Conservation (phyloP, 2,888 invertebrate species). For the Parnassius apollo region DNA sequence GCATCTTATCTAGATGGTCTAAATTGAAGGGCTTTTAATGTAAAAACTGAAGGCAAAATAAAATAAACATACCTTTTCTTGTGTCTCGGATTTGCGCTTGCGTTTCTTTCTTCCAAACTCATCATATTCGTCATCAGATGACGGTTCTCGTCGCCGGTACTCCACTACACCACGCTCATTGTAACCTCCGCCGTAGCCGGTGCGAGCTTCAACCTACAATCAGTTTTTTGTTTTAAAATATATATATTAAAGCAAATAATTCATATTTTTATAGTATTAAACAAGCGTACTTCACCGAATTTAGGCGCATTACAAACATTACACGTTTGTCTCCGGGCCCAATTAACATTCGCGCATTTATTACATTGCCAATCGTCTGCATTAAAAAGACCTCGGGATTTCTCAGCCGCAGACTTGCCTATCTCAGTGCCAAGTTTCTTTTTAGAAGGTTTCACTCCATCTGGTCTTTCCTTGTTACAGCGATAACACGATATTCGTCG, state of each 20-base stretch:
- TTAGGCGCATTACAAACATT: conserved; percentile 99
- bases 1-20: conserved; percentile 6
- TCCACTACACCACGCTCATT: conserved; percentile 98
- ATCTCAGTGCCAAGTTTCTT: conserved; percentile 97
- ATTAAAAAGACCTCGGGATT: conserved; percentile 96
- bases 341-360: conserved; percentile 99
- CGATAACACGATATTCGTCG: conserved; percentile 94
- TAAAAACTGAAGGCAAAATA: conserved; percentile 10
- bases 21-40: conserved; percentile 2
- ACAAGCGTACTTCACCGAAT: conserved; percentile 91
- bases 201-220: conserved; percentile 84
- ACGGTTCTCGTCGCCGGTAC: conserved; percentile 92
- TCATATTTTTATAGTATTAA: not conserved
- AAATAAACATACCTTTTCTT: conserved; percentile 48
- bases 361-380: conserved; percentile 99
- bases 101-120: conserved; percentile 90
- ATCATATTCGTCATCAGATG: conserved; percentile 97
- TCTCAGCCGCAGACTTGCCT: conserved; percentile 98
- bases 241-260: not conserved
- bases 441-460: conserved; percentile 69
- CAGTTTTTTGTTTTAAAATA: conserved; percentile 7
- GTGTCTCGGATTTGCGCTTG: conserved; percentile 56
- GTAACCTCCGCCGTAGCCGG: conserved; percentile 93
- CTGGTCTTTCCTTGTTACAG: conserved; percentile 88
- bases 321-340: conserved; percentile 97